Evolutionary conservation across 2,888 invertebrate genomes (phyloP).

Genomic region (Actias luna): DNA sequence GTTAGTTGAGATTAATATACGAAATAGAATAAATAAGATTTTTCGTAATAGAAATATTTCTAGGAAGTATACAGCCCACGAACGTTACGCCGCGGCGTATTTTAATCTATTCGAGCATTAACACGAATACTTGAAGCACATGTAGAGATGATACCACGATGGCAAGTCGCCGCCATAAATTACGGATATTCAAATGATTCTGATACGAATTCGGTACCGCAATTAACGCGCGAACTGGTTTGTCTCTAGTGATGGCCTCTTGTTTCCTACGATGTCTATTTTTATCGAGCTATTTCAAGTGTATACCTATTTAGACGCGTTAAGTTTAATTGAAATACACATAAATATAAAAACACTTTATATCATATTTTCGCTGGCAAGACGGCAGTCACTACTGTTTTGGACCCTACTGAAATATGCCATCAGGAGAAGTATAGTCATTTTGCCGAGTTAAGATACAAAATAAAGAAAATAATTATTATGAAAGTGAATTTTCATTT

Average conservation of each 20-base stretch:
- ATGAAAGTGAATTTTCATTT: no score
- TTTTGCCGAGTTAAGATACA: no score
- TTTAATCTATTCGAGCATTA: conserved; percentile 67
- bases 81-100: conserved; percentile 11
- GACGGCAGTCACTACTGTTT: no score
- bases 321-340: no score
- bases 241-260: conserved; percentile 48
- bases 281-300: not conserved
- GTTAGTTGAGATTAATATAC: no score
- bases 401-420: no score
- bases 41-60: conserved; percentile 34
- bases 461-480: no score
- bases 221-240: conserved; percentile 79
- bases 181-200: conserved; percentile 77
- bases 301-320: no score
- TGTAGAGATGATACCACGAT: conserved; percentile 69
- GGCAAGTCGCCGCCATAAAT: conserved; percentile 71
- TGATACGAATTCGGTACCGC: conserved; percentile 80
- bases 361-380: no score
- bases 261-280: not conserved
- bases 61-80: not conserved
- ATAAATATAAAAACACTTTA: no score
- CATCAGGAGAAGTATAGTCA: no score
- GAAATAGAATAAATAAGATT: not conserved
- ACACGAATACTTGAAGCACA: conserved; percentile 52